Evolutionary conservation across 2,113 vertebrate species (phyloP).

Genomic region (Planiliza haematocheilus): DNA sequence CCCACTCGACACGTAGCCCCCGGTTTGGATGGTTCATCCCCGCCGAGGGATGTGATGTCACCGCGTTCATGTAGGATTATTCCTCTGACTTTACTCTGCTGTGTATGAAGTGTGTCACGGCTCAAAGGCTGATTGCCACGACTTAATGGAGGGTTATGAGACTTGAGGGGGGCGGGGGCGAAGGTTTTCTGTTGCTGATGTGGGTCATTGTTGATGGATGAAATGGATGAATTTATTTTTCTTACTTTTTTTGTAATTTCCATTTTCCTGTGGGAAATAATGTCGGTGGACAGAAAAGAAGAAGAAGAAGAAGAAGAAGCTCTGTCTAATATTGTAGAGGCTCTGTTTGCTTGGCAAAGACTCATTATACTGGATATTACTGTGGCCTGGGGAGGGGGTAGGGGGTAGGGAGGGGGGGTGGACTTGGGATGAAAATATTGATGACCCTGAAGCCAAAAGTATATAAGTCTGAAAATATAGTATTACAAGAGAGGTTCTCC

Average conservation of each 20-base stretch:
- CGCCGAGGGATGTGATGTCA: slow-evolving; percentile 30
- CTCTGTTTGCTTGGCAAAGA: slow-evolving; percentile 72
- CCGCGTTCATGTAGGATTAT: slow-evolving; percentile 3
- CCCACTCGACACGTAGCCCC: slow-evolving; percentile 6
- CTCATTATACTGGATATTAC: slow-evolving; percentile 76
- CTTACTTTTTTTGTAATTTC: slow-evolving; percentile 65
- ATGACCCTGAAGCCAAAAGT: slow-evolving; percentile 68
- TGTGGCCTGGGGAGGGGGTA: slow-evolving; percentile 27
- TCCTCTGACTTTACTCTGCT: background rate
- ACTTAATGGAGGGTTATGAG: slow-evolving; percentile 46
- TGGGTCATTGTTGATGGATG: slow-evolving; percentile 64
- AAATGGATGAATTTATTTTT: slow-evolving; percentile 58
- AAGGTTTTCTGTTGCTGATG: slow-evolving; percentile 16
- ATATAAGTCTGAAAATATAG: slow-evolving; percentile 22
- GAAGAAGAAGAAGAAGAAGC: no score
- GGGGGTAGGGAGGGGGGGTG: background rate
- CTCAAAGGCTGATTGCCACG: slow-evolving; percentile 37
- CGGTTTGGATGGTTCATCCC: slow-evolving; percentile 29
- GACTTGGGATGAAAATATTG: slow-evolving; percentile 59
- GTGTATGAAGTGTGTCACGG: slow-evolving; percentile 23
- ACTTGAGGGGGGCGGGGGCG: background rate
- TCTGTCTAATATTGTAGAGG: slow-evolving; percentile 69
- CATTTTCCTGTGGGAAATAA: slow-evolving; percentile 77
- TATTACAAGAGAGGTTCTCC: slow-evolving; percentile 12
- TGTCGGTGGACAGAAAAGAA: slow-evolving; percentile 57